These are phyloP conservation scores for Halocynthia roretzi DNA, from an alignment of 23 tunicate genomes.

Conservation along the genomic window DNA sequence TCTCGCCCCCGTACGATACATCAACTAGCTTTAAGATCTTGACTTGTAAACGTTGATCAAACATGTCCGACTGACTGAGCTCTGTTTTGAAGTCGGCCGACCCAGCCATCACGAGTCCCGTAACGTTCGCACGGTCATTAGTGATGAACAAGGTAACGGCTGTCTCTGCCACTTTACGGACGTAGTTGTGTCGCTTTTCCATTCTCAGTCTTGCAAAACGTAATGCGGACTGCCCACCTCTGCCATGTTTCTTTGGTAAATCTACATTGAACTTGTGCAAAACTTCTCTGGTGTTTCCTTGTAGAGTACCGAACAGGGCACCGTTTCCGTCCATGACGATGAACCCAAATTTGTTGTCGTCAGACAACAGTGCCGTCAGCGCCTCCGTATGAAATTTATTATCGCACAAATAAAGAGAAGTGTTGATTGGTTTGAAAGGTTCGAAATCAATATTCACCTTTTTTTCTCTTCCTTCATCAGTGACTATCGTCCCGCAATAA, in stretches of 20 bases:
- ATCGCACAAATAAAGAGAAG: slow-evolving; percentile 92
- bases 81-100: slow-evolving; percentile 98
- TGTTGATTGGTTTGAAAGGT: slow-evolving; percentile 97
- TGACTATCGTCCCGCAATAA: slow-evolving; percentile 97
- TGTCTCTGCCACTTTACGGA: slow-evolving; percentile 97
- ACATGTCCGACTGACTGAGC: slow-evolving; percentile 96
- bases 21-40: slow-evolving; percentile 85
- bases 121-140: too few relatives aligned
- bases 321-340: slow-evolving; percentile 99
- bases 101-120: slow-evolving; percentile 94
- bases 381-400: slow-evolving; percentile 99
- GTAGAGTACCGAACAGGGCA: slow-evolving; percentile 88
- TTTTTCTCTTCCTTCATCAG: slow-evolving; percentile 99
- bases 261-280: slow-evolving; percentile 94
- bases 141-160: slow-evolving; percentile 91
- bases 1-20: slow-evolving; percentile 97
- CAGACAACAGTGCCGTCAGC: slow-evolving; percentile 81
- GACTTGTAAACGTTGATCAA: slow-evolving; percentile 82
- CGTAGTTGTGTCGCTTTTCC: slow-evolving; percentile 99
- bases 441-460: slow-evolving; percentile 99
- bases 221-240: slow-evolving; percentile 99
- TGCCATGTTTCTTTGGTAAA: slow-evolving; percentile 94
- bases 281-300: slow-evolving; percentile 97
- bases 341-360: slow-evolving; percentile 96
- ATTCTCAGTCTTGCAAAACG: slow-evolving; percentile 98